Evolutionary conservation across 2,888 invertebrate genomes (phyloP), one percentile per base, ranked within the genome.

Genomic region (Eilema sororculum): DNA sequence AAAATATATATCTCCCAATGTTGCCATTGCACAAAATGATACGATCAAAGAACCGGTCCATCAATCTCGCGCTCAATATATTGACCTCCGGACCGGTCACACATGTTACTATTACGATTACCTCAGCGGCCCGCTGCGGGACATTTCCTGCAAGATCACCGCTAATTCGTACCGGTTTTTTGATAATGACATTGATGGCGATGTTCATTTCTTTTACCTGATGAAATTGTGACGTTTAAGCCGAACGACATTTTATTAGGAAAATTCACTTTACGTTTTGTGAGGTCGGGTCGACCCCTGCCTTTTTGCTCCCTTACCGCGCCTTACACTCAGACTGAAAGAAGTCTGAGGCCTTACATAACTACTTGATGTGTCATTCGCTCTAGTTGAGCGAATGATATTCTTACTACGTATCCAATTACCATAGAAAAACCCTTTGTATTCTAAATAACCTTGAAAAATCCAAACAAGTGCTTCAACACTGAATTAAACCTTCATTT

Each of bases 61-160:
- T 65, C 71, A 20, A 52, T 72, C 61, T 46, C 30, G 68, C 41
- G 20, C 24, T 71, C 33, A 37, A 60, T 71, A 46, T 68, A 57
- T 68, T 80, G 81, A 79, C 78, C 81, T 0, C n/a, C 30, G n/a
- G 70, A 79, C 81, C 72, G 71, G 79, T 79, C 41, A 6, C 12
- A 74, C 79, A 61, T 66, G 79, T 69, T 75, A 65, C 65, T 24
- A 70, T 80, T 71, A 78, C 71, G 73, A 68, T 80, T 68, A 78
- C 70, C 13, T 52, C 64, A 78, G 75, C 78, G 72, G 73, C 67
- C 24, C 1, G 0, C 28, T 1, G 8, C 59, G 73, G 22, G 20
- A 59, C 37, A 75, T 71, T 80, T 80, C 81, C 81, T 80, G 65
- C 72, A 69, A 56, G 61, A 65, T 22, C 58, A 46, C 58, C 41